Evolutionary conservation across 2,888 invertebrate species (phyloP).

Genomic region (Tromatobia lineatoria): DNA sequence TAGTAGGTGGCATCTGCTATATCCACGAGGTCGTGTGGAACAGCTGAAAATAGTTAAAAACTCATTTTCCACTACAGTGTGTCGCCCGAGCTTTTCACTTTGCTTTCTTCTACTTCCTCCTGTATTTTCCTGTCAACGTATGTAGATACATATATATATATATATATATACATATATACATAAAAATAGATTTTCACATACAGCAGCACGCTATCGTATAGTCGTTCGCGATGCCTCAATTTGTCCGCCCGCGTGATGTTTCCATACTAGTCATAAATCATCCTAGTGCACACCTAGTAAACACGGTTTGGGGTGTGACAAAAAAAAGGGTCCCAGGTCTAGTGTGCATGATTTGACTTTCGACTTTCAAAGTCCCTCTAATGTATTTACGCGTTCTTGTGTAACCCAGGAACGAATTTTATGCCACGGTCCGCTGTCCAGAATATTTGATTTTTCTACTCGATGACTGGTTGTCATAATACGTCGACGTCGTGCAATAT

Average conservation of each 20-base stretch:
- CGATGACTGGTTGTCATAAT: background rate
- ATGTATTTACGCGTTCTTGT: slow-evolving; percentile 48
- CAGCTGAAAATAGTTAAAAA: slow-evolving; percentile 69
- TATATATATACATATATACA: slow-evolving; percentile 4
- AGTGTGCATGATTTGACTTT: slow-evolving; percentile 34
- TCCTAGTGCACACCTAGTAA: slow-evolving; percentile 42
- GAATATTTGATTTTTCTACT: slow-evolving; percentile 32
- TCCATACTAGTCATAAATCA: slow-evolving; percentile 68
- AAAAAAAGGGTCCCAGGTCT: slow-evolving; percentile 29
- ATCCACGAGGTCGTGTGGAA: slow-evolving; percentile 42
- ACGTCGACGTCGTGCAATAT: background rate
- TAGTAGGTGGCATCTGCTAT: slow-evolving; percentile 59
- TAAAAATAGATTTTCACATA: slow-evolving; percentile 5
- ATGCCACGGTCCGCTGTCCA: background rate
- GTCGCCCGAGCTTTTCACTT: slow-evolving; percentile 30
- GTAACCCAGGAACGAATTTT: slow-evolving; percentile 16
- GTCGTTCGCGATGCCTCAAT: slow-evolving; percentile 61
- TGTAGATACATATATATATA: background rate
- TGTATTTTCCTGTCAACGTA: slow-evolving; percentile 41
- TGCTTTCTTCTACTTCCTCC: slow-evolving; percentile 14
- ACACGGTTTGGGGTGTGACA: background rate
- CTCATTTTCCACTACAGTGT: slow-evolving; percentile 65
- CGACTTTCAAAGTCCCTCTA: slow-evolving; percentile 8
- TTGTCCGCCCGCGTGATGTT: slow-evolving; percentile 59
- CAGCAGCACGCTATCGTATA: slow-evolving; percentile 19